Evolutionary conservation across 2,888 invertebrate species (phyloP), one percentile per base, ranked within the genome.

Genomic region (Phlogophora meticulosa): DNA sequence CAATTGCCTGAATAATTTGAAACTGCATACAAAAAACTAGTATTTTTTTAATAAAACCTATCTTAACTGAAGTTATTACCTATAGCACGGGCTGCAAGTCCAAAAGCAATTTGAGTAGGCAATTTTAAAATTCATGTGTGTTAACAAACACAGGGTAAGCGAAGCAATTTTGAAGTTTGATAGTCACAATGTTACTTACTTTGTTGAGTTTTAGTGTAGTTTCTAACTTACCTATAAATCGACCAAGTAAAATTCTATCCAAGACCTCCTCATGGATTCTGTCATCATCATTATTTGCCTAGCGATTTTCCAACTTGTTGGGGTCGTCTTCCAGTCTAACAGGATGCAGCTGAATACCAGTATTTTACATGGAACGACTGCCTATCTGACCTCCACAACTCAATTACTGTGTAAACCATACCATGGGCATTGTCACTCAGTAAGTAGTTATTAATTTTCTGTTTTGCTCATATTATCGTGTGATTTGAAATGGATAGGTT

Each of bases 161-260:
- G 36, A 38, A 57, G 17, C 38, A 69, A 70, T 46, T 69, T 46
- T 65, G 45, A 32, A 57, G 11, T 58, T 65, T 45, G 45, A 7
- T n/a, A 24, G 11, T 7, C 24, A 15, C 22, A 69, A 17, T 32
- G 17, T 45, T 20, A 22, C 5, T 13, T 32, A 60, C n/a, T 28
- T 42, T 43, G 34, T 43, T 28, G 2, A 32, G 15, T n/a, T 48
- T 40, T n/a, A n/a, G 32, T n/a, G 11, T 65, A 7, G 17, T 42
- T 17, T 13, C n/a, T 7, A n/a, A 3, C 9, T 40, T 32, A 11
- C 4, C 20, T 32, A 13, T 60, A 22, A 60, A 34, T 43, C 1
- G 10, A 2, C 10, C 10, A 10, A 60, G 13, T 60, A 13, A 38
- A 57, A 15, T 56, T 34, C 2, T 17, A 34, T 55, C 9, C 9